Percentiles rank a stretch among this genome's conserved stretches.
Evolutionary conservation across 2,888 invertebrate genomes (phyloP).

Genomic region (Orgyia antiqua): DNA sequence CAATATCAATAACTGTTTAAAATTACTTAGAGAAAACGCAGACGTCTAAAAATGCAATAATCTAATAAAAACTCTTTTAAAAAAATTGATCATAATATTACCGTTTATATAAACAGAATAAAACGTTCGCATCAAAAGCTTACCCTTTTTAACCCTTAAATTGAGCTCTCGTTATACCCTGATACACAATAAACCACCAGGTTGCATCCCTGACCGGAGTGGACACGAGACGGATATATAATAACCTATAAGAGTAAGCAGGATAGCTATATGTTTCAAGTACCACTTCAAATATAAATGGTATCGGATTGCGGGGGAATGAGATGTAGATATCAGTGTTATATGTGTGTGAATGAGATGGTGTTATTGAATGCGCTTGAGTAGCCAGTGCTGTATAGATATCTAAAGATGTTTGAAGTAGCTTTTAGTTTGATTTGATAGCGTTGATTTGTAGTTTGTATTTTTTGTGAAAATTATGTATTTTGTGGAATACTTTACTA

Average conservation of each 20-base stretch:
- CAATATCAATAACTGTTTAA: too few relatives aligned
- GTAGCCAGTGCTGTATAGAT: constrained; percentile 21
- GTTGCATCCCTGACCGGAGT: constrained; percentile 60
- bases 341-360: constrained; percentile 15
- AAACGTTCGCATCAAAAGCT: constrained; percentile 27
- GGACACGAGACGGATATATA: constrained; percentile 42
- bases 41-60: too few relatives aligned
- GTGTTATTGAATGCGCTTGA: constrained; percentile 25
- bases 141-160: constrained; percentile 28
- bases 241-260: constrained; percentile 28
- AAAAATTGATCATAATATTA: too few relatives aligned
- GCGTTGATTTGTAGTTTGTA: too few relatives aligned
- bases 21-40: too few relatives aligned
- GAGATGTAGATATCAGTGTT: constrained; percentile 27
- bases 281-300: constrained; percentile 68
- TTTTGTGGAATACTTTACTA: too few relatives aligned
- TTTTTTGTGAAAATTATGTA: too few relatives aligned
- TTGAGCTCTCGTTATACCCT: constrained; percentile 36
- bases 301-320: constrained; percentile 55
- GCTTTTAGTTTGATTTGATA: constrained; percentile 14
- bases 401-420: constrained; percentile 21
- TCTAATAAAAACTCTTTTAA: too few relatives aligned
- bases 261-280: constrained; percentile 42
- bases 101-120: too few relatives aligned
- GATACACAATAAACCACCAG: constrained; percentile 55